A percentile compares a stretch with the other conserved stretches of the same genome.
phyloP scores from a whole-genome alignment of 1,140 invertebrate species.

The Temnothorax longispinosus region DNA sequence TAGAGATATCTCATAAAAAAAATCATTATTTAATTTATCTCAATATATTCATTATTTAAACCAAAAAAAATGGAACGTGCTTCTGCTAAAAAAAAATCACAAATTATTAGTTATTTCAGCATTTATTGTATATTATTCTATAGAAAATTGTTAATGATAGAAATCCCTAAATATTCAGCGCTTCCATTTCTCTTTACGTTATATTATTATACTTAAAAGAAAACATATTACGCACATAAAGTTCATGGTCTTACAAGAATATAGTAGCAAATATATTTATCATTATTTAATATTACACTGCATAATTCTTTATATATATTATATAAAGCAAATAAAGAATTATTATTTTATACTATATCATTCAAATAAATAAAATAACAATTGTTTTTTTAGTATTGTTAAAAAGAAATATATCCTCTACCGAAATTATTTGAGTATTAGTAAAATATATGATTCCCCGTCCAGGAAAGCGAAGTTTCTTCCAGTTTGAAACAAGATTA shows the following conservation, averaged over 20 bases:
- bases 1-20: background rate
- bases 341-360: too few species aligned
- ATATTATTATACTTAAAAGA: background rate
- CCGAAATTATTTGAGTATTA: slow-evolving; percentile 2
- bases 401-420: background rate
- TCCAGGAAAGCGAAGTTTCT: background rate
- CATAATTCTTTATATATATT: background rate
- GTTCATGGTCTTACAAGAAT: background rate
- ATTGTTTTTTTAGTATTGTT: background rate
- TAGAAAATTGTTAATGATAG: background rate
- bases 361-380: background rate
- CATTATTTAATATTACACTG: background rate
- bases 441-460: background rate
- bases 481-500: background rate
- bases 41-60: background rate
- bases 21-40: background rate
- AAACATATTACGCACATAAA: background rate
- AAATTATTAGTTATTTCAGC: background rate
- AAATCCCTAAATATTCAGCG: background rate
- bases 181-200: background rate
- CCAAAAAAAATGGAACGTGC: background rate
- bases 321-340: too few species aligned
- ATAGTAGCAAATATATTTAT: background rate
- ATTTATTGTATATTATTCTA: background rate
- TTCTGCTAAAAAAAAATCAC: background rate